A percentile compares a stretch with the other conserved stretches of the same genome.
Evolutionary conservation across 2,888 invertebrate genomes (phyloP).

Genomic region (Oxyscelio sp.): DNA sequence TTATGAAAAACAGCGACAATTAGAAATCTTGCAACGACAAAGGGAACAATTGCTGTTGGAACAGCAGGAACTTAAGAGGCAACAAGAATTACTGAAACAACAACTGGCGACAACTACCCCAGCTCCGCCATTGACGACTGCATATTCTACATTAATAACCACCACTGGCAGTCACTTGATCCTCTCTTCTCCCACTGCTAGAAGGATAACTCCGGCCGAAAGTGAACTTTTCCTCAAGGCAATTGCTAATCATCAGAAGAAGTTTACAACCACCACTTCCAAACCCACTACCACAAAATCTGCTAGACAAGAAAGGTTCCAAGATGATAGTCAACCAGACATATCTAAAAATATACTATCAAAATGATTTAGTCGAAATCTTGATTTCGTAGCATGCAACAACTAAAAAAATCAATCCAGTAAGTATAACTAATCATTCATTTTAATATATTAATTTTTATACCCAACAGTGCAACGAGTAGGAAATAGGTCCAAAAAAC

Average conservation of each 20-base stretch:
- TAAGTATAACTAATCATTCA: too few relatives aligned
- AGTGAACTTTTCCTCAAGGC: constrained; percentile 86
- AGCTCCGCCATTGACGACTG: constrained; percentile 54
- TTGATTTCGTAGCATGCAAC: too few relatives aligned
- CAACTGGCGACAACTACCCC: constrained; percentile 89
- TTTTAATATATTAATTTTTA: too few relatives aligned
- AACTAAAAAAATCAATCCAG: too few relatives aligned
- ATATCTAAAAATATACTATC: constrained; percentile 68
- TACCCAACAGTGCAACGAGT: too few relatives aligned
- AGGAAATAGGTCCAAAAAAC: too few relatives aligned
- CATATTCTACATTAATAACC: too few relatives aligned
- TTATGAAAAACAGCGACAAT: constrained; percentile 91
- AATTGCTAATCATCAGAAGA: constrained; percentile 86
- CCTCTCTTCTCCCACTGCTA: constrained; percentile 83
- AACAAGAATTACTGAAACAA: constrained; percentile 93
- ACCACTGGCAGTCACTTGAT: constrained; percentile 81
- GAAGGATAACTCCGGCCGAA: constrained; percentile 85
- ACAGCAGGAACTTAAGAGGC: constrained; percentile 93
- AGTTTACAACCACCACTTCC: constrained; percentile 80
- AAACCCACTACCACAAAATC: constrained; percentile 56
- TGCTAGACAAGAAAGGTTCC: constrained; percentile 75
- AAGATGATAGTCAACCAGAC: constrained; percentile 67
- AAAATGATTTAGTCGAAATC: too few relatives aligned
- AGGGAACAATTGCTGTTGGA: constrained; percentile 94
- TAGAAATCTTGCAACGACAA: constrained; percentile 91